Conservation (phyloP, 2,113 vertebrate species). For the Merops nubicus region DNA sequence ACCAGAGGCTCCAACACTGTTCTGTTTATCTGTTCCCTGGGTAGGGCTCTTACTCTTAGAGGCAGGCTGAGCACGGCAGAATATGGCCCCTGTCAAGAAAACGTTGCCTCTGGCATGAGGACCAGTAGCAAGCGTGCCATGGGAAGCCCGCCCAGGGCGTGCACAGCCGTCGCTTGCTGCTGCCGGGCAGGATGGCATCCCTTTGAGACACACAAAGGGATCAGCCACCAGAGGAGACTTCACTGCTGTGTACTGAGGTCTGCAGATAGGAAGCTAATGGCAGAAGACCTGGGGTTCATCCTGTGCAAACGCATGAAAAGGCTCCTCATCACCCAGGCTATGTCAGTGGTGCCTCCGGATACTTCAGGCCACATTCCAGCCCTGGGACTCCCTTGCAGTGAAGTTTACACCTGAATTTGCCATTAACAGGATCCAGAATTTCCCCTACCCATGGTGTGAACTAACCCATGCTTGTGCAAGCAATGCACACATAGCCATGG, state of each 20-base stretch:
- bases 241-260: not conserved
- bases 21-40: constrained; percentile 59
- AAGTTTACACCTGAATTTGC: not conserved
- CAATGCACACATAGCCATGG: not conserved
- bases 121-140: not conserved
- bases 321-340: not conserved
- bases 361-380: not conserved
- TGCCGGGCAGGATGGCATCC: not conserved
- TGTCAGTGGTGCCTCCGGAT: not conserved
- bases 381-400: not conserved
- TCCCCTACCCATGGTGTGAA: fast-evolving
- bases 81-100: not conserved
- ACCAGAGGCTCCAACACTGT: constrained; percentile 43
- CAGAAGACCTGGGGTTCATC: not conserved
- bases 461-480: not conserved
- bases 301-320: not conserved
- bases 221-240: not conserved
- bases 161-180: not conserved
- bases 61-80: constrained; percentile 26
- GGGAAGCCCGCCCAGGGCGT: not conserved
- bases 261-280: not conserved
- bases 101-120: not conserved
- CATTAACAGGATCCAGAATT: not conserved
- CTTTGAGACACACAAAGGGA: not conserved
- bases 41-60: constrained; percentile 15